Evolutionary conservation across 2,113 vertebrate genomes (phyloP).

Genomic region (Misgurnus anguillicaudatus): DNA sequence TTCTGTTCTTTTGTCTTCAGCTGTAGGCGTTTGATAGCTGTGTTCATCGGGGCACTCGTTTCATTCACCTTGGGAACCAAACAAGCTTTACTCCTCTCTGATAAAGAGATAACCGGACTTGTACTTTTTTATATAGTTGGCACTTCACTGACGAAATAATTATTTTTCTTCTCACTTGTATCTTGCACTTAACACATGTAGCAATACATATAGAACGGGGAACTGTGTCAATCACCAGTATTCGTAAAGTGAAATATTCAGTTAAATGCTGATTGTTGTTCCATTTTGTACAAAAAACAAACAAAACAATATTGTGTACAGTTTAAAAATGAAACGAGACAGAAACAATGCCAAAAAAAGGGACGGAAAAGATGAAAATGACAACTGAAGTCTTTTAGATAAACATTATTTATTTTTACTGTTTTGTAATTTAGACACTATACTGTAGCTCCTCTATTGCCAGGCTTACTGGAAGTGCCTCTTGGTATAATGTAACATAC

Average conservation of each 20-base stretch:
- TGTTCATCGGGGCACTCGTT: constrained; percentile 63
- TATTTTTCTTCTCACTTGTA: constrained; percentile 82
- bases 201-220: constrained; percentile 79
- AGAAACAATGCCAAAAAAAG: constrained; percentile 44
- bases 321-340: constrained; percentile 55
- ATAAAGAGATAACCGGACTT: constrained; percentile 72
- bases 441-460: constrained; percentile 90
- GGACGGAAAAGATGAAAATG: constrained; percentile 75
- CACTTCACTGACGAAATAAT: constrained; percentile 76
- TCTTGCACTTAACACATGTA: constrained; percentile 87
- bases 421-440: constrained; percentile 96
- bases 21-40: constrained; percentile 61
- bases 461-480: constrained; percentile 99
- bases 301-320: constrained; percentile 85
- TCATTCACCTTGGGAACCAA: constrained; percentile 67
- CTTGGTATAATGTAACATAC: constrained; percentile 93
- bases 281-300: constrained; percentile 84
- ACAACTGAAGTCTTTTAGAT: constrained; percentile 84
- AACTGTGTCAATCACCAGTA: constrained; percentile 78
- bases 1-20: constrained; percentile 44
- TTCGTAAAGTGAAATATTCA: constrained; percentile 82
- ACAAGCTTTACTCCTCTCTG: constrained; percentile 71
- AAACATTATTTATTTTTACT: constrained; percentile 98
- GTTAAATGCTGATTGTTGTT: constrained; percentile 84
- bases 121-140: constrained; percentile 79